Evolutionary conservation across 2,888 invertebrate genomes (phyloP), one percentile per base, ranked within the genome.

Genomic region (Drosophila kanekoi): DNA sequence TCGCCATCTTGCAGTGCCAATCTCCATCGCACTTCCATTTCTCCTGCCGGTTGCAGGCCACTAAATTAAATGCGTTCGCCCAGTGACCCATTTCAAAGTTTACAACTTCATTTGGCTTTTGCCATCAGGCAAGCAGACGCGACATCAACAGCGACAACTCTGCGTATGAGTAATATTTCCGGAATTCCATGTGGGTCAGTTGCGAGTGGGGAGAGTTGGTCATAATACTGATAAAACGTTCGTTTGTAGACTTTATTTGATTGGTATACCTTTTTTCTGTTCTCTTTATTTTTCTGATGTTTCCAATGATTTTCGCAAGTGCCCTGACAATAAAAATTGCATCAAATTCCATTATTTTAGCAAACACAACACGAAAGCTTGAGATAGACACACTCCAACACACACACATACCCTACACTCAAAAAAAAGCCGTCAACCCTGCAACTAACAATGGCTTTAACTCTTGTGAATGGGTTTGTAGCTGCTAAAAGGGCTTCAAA

Each of bases 331-430:
- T 81, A 77, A 76, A 76, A 84, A 73, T 78, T 72, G 67, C 72
- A 85, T 81, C 79, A 87, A 81, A 86, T 75, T 81, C 75, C 85
- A 81, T 81, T 77, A 76, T 82, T 81, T 81, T 79, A 58, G 74
- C 64, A 81, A 81, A 72, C 72, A 73, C 67, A 79, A 76, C 65
- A 71, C 58, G 53, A 44, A 51, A 38, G n/a, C 41, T 38, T 20
- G 11, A 52, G 32, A 32, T 16, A 48, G 44, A 32, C 38, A 23
- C 32, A 32, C 11, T 1, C 20, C 20, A 20, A 59, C 43, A 23
- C 28, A 40, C 40, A 28, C 23, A 59, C 43, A 23, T 5, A 23
- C 23, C 4, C 13, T 51, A 40, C 40, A 48, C 48, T 16, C 3
- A 9, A 58, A 47, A 28, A 58, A 48, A 41, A 56, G 59, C 56